Evolutionary conservation across 2,888 invertebrate genomes (phyloP).

Genomic region (Serrognathus titanus): DNA sequence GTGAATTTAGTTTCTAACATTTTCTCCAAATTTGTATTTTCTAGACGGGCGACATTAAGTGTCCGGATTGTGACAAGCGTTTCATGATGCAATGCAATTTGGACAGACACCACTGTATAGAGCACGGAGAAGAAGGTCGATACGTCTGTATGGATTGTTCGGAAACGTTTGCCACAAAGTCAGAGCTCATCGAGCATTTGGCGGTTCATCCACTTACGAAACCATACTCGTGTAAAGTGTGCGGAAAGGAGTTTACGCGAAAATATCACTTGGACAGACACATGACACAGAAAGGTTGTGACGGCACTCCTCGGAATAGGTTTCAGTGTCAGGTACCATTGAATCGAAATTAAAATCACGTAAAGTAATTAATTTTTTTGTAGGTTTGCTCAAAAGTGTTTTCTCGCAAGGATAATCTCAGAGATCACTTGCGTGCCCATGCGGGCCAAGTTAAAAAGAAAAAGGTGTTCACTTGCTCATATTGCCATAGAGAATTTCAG

Average conservation of each 20-base stretch:
- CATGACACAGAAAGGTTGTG: slow-evolving; percentile 65
- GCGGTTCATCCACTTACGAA: slow-evolving; percentile 61
- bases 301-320: slow-evolving; percentile 53
- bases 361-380: slow-evolving; percentile 26
- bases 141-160: slow-evolving; percentile 65
- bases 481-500: slow-evolving; percentile 65
- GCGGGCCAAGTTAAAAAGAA: slow-evolving; percentile 57
- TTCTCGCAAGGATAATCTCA: slow-evolving; percentile 69
- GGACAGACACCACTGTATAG: slow-evolving; percentile 62
- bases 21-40: slow-evolving; percentile 21
- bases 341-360: neutral
- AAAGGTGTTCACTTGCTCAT: slow-evolving; percentile 59
- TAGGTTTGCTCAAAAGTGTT: slow-evolving; percentile 64
- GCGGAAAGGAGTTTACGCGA: slow-evolving; percentile 69
- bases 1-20: neutral
- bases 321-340: slow-evolving; percentile 55
- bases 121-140: slow-evolving; percentile 63
- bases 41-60: slow-evolving; percentile 54
- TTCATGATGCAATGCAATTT: slow-evolving; percentile 67
- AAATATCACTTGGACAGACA: slow-evolving; percentile 73
- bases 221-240: slow-evolving; percentile 63
- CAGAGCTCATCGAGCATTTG: slow-evolving; percentile 63
- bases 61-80: slow-evolving; percentile 65
- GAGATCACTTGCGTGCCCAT: slow-evolving; percentile 67
- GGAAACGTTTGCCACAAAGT: slow-evolving; percentile 61